A percentile compares a stretch with the other conserved stretches of the same genome.
Conservation (phyloP, 2,888 invertebrate genomes). For the Lomographa bimaculata region DNA sequence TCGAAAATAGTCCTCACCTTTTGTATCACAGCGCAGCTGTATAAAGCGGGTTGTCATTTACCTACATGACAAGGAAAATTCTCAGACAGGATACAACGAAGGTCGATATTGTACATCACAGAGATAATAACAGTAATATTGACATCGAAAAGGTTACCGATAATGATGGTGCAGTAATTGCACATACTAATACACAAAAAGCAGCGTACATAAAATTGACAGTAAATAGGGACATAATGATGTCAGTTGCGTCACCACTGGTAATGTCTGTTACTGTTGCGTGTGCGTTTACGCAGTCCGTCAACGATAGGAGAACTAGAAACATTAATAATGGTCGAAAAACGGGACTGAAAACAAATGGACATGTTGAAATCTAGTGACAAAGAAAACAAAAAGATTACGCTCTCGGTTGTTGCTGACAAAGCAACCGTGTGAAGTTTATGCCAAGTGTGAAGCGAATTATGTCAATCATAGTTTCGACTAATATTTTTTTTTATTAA, state of each 20-base stretch:
- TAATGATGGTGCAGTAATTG: conserved; percentile 12
- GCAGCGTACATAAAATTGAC: conserved; percentile 27
- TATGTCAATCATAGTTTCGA: too few relatives aligned
- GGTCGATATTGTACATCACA: conserved; percentile 9
- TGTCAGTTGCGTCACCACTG: conserved; percentile 31
- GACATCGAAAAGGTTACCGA: conserved; percentile 5
- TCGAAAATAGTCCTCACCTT: too few relatives aligned
- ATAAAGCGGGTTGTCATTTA: too few relatives aligned
- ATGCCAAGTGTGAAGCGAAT: too few relatives aligned
- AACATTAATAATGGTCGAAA: conserved; percentile 6
- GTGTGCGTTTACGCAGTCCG: conserved; percentile 38
- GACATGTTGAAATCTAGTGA: background rate
- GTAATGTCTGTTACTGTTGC: conserved; percentile 30
- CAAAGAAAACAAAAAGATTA: too few relatives aligned
- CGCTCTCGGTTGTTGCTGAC: too few relatives aligned
- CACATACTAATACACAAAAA: conserved; percentile 13
- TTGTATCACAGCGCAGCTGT: too few relatives aligned
- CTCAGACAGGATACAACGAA: conserved; percentile 9
- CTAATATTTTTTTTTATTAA: too few relatives aligned
- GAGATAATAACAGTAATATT: conserved; percentile 9
- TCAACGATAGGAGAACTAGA: conserved; percentile 14
- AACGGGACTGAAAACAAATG: too few relatives aligned
- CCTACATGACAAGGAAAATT: conserved; percentile 14
- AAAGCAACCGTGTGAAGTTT: too few relatives aligned
- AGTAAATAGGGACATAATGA: conserved; percentile 23